These are phyloP conservation scores for Zaprionus camerounensis DNA, from an alignment of 1,140 invertebrate genomes.

Conservation along the genomic window DNA sequence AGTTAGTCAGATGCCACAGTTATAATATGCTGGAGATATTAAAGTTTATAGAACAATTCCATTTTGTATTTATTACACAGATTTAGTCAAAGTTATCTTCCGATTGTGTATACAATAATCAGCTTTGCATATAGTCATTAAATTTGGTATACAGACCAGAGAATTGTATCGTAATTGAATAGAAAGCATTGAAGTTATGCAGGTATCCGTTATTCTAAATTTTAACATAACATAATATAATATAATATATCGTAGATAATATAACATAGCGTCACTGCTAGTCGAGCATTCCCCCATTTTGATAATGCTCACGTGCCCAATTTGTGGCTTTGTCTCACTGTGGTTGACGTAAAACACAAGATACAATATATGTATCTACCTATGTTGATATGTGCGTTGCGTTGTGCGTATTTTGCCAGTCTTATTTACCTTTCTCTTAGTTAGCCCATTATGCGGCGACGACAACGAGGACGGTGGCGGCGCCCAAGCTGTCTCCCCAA, in stretches of 20 bases:
- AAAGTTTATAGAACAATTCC: neutral
- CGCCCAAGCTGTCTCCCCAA: neutral
- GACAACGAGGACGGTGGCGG: neutral
- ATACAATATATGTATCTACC: conserved; percentile 8
- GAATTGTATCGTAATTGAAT: neutral
- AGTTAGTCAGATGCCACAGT: neutral
- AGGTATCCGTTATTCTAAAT: neutral
- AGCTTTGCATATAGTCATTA: neutral
- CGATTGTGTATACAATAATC: too few relatives aligned
- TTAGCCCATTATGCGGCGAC: neutral
- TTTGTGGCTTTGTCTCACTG: neutral
- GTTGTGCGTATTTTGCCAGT: neutral
- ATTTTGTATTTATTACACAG: too few relatives aligned
- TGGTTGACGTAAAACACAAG: neutral
- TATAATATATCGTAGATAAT: too few relatives aligned
- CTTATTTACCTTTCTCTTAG: conserved; percentile 7
- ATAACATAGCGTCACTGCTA: neutral
- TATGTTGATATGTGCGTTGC: neutral
- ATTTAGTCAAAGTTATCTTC: too few relatives aligned
- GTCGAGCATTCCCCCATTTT: neutral
- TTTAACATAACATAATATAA: too few relatives aligned
- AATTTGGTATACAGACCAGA: neutral
- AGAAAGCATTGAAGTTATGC: neutral
- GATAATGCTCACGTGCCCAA: neutral
- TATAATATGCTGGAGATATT: too few relatives aligned